Base-by-base conservation (phyloP, 2,888 invertebrate species). In the Epirrita christyi region DNA sequence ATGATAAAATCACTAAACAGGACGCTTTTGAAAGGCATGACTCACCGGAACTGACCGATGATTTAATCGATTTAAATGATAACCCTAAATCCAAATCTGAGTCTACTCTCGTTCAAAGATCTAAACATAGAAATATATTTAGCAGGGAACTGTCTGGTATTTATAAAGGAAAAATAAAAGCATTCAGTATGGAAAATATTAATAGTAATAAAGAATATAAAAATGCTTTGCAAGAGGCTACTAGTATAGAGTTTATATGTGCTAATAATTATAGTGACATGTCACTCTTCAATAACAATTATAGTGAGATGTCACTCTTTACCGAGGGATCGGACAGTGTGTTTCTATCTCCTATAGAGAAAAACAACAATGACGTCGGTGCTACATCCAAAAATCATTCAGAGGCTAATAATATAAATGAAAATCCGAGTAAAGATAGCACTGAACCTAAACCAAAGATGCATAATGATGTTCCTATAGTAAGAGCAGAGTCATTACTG, bases 161-260 rank as follows among this genome's bases (percentile, higher is more conserved):
- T 48, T 88, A 78, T 56, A 86, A 88, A 44, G 89, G 90, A n/a
- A 92, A 86, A 79, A 84, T 84, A 29, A 92, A 92, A 64, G 80
- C 90, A 6, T 86, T 80, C 44, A 92, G 92, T 72, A 73, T 82
- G 74, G 92, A 92, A 58, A 85, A 89, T 71, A 68, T 92, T 7
- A 79, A 80, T 64, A 68, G 61, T 36, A 75, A 75, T 32, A 70
- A 72, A 8, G 78, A 79, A 62, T 88, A 81, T 55, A 75, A 80
- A 71, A 78, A 86, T 47, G 78, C 73, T 42, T 67, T 92, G 40
- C 82, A 81, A 66, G 91, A 92, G 68, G 80, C 92, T 65, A 87
- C 85, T 59, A 92, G 91, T 71, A 78, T 89, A 62, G 90, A 91
- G 50, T 83, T 86, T 60, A 62, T 85, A 36, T 55, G 67, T 49